A percentile compares a stretch with the other conserved stretches of the same genome.
phyloP scores from a whole-genome alignment of 2,888 invertebrate species.

The Volucella bombylans region DNA sequence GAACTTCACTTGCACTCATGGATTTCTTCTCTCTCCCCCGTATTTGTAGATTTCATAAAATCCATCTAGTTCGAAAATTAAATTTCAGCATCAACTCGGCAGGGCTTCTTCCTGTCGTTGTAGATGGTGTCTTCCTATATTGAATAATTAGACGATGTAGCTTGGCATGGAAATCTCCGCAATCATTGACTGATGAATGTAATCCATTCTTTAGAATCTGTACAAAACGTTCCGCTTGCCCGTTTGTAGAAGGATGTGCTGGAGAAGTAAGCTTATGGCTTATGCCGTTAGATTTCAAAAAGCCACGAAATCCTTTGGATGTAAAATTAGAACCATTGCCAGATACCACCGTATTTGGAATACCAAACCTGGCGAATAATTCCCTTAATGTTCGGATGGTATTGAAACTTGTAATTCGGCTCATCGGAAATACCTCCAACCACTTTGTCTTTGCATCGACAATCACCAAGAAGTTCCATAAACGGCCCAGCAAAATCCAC shows the following conservation, averaged over 20 bases:
- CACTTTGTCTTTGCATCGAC: too few species aligned
- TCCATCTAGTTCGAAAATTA: conserved; percentile 23
- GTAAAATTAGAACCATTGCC: background rate
- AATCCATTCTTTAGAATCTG: too few species aligned
- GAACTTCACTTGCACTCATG: too few species aligned
- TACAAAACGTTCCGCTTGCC: too few species aligned
- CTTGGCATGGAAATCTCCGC: background rate
- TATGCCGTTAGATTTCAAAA: conserved; percentile 1
- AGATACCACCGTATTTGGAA: background rate
- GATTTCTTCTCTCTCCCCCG: too few species aligned
- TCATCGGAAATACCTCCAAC: background rate
- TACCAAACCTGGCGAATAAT: background rate
- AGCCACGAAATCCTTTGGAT: conserved; percentile 11
- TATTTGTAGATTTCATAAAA: too few species aligned
- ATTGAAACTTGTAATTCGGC: background rate
- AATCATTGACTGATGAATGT: background rate
- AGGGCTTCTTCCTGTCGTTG: conserved; percentile 8
- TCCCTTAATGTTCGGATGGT: background rate
- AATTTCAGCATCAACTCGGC: conserved; percentile 13
- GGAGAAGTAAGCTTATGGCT: conserved; percentile 20
- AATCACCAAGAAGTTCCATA: too few species aligned
- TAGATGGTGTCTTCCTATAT: conserved; percentile 9
- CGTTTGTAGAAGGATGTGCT: background rate
- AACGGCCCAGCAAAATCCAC: background rate
- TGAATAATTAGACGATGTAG: background rate